Evolutionary conservation across 2,797 vertebrate genomes (phyloP), one percentile per base, ranked within the genome.

Genomic region (Catostomus latipinnis): DNA sequence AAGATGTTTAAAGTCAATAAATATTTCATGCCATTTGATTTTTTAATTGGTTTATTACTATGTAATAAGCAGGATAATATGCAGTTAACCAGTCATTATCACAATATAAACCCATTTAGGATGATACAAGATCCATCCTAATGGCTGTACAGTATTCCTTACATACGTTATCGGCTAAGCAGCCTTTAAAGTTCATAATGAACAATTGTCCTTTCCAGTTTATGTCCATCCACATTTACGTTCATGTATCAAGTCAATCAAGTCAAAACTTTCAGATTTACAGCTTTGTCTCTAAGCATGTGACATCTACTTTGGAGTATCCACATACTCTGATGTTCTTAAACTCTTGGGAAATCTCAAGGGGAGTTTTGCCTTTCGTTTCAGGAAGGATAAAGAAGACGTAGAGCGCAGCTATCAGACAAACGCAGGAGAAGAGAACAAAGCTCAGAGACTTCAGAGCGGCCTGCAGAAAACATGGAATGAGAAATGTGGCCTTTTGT

Each of bases 281-380:
- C 16, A 94, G 82, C 74, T 76, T 92, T 45, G 93, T 94, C 85
- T 90, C 89, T 13, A 63, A 1, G 13, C 0, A 74, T 0, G 58
- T 65, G 7, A 81, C 53, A 8, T 84, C 74, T 34, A 3, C 34
- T 13, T 77, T 76, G 43, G 84, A 81, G 73, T 85, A 91, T 70
- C 88, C 78, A 61, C 89, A 92, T 8, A 89, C 7, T 1, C 81
- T 87, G 73, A 93, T 92, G 58, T 84, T 79, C 78, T 82, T 86
- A 65, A 94, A 95, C 4, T 92, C 90, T 54, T 90, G 82, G 0
- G 87, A 83, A 85, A 94, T 93, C 85, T 94, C 90, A 82, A 94
- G 78, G 6, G 89, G 22, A 18, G 90, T 93, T 88, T 94, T 94
- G 13, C 89, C 92, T 85, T 92, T 94, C 2, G 93, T 94, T 86